Evolutionary conservation across 2,113 vertebrate genomes (phyloP).

Genomic region (Megaceryle torquata): DNA sequence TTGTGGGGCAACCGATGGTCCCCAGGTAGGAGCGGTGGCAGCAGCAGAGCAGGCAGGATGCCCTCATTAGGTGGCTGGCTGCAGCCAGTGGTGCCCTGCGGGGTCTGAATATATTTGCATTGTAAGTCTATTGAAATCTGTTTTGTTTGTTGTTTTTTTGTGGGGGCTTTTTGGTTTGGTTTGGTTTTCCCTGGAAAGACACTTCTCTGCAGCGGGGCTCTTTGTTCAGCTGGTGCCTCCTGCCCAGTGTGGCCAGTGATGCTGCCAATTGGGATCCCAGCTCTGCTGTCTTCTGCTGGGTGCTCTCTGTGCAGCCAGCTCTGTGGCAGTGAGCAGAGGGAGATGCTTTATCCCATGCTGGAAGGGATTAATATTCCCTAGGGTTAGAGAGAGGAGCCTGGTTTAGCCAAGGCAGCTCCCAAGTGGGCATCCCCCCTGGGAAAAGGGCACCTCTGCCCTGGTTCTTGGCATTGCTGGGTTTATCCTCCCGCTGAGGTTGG

Average conservation of each 20-base stretch:
- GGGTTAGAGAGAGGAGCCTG: not conserved
- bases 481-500: not conserved
- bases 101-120: conserved; percentile 61
- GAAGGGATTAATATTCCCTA: not conserved
- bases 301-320: not conserved
- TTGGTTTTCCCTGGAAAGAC: not conserved
- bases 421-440: not conserved
- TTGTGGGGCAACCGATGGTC: not conserved
- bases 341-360: not conserved
- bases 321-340: not conserved
- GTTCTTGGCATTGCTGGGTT: not conserved
- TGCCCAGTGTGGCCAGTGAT: not conserved
- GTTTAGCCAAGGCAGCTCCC: not conserved
- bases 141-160: not conserved
- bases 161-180: not conserved
- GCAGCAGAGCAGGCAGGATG: not conserved
- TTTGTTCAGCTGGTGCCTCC: conserved; percentile 31
- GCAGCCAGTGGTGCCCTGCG: conserved; percentile 29
- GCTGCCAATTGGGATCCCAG: not conserved
- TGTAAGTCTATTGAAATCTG: conserved; percentile 40
- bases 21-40: not conserved
- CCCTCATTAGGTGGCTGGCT: conserved; percentile 16
- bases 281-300: not conserved
- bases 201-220: not conserved
- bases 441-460: not conserved